phyloP scores from a whole-genome alignment of 35 echinoderm and acorn worm genomes.

The Strongylocentrotus purpuratus region DNA sequence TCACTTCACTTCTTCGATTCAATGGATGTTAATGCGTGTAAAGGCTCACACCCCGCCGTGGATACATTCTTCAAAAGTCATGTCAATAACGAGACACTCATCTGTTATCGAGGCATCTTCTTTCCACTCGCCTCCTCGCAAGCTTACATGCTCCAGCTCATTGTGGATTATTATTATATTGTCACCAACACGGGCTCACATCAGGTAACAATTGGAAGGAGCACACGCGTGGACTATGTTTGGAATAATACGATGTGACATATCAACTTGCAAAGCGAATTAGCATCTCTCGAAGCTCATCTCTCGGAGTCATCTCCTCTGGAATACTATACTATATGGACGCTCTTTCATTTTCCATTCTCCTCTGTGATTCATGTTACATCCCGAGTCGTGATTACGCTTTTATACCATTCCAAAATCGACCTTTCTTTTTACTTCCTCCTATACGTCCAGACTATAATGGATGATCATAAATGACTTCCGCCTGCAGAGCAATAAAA shows the following conservation, averaged over 20 bases:
- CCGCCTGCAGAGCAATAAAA: slow-evolving; percentile 22
- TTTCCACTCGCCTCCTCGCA: not conserved
- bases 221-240: slow-evolving; percentile 46
- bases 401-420: not conserved
- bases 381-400: not conserved
- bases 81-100: slow-evolving; percentile 14
- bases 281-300: not conserved
- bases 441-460: not conserved
- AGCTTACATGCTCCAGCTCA: slow-evolving; percentile 8
- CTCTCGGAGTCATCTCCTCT: not conserved
- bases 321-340: not conserved
- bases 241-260: slow-evolving; percentile 45
- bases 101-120: slow-evolving; percentile 17
- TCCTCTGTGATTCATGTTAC: not conserved
- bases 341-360: not conserved
- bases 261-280: slow-evolving; percentile 29
- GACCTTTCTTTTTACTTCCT: not conserved
- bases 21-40: not conserved
- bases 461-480: slow-evolving; percentile 39
- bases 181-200: not conserved
- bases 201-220: not conserved
- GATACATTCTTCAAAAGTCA: slow-evolving; percentile 37
- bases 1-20: not conserved
- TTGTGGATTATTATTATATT: slow-evolving; percentile 44
- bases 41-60: not conserved